These are phyloP conservation scores for Irena cyanogastra DNA, from an alignment of 2,113 vertebrate genomes.

Conservation along the genomic window DNA sequence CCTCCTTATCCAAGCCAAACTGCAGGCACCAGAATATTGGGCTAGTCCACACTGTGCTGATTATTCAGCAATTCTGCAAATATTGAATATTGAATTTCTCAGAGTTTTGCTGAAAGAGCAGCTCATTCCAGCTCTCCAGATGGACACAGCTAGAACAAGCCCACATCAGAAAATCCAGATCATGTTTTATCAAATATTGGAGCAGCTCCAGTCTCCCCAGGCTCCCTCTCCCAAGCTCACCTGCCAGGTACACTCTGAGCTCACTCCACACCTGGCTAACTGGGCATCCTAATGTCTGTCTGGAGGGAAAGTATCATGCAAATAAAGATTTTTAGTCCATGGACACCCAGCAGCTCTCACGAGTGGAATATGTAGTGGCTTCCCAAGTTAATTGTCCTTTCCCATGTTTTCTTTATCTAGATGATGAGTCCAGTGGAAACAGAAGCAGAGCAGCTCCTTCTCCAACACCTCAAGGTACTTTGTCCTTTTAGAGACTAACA, in stretches of 20 bases:
- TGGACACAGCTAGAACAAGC: background rate
- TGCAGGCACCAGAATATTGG: background rate
- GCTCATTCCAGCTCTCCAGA: background rate
- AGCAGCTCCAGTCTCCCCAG: background rate
- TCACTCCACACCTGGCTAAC: background rate
- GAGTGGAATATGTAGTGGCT: background rate
- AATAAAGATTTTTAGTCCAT: background rate
- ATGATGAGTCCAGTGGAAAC: background rate
- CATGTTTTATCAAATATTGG: background rate
- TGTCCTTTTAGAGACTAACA: background rate
- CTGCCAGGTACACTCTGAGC: background rate
- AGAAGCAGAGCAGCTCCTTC: background rate
- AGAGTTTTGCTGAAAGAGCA: background rate
- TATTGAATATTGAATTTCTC: background rate
- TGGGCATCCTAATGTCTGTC: background rate
- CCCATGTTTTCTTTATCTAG: background rate
- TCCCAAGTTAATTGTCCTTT: background rate
- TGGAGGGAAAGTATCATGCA: background rate
- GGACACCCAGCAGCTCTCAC: background rate
- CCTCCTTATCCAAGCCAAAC: background rate
- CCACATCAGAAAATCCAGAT: background rate
- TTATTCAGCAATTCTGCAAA: background rate
- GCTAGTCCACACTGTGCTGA: background rate
- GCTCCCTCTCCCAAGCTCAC: background rate
- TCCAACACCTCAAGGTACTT: constrained; percentile 15